phyloP scores from a whole-genome alignment of 2,797 vertebrate genomes.

The Falco berigora region DNA sequence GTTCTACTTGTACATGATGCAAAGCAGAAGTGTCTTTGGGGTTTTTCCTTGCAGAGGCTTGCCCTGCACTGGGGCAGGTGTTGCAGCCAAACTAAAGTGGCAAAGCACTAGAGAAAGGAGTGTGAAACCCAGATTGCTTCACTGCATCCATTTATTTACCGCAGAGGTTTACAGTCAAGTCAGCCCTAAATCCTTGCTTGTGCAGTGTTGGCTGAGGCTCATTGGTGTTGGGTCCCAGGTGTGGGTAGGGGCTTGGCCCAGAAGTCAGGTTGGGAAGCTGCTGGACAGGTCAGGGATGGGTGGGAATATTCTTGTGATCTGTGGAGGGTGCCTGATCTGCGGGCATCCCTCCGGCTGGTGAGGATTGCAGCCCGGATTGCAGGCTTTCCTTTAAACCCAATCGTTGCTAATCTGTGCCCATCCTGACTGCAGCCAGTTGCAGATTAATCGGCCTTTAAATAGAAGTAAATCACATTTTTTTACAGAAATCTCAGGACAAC shows the following conservation, averaged over 20 bases:
- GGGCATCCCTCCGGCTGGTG: accelerated
- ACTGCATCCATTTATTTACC: accelerated
- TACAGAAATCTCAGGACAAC: background rate
- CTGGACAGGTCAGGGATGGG: background rate
- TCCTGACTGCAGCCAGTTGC: background rate
- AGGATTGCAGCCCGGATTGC: background rate
- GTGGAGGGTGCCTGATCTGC: background rate
- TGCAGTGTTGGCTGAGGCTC: background rate
- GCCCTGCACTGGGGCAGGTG: background rate
- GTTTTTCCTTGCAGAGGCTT: background rate
- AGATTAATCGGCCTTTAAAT: background rate
- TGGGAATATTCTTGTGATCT: accelerated
- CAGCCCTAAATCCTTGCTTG: background rate
- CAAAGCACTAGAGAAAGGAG: background rate
- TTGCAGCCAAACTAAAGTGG: background rate
- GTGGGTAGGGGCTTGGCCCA: background rate
- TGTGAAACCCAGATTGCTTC: background rate
- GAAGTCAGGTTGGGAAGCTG: background rate
- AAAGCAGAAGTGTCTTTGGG: background rate
- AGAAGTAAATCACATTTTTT: background rate
- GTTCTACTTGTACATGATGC: background rate
- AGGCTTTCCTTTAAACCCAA: background rate
- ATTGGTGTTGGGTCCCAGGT: accelerated
- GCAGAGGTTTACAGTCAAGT: background rate
- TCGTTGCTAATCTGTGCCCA: background rate